phyloP scores from a whole-genome alignment of 1,140 invertebrate species.

The Pectinophora gossypiella region DNA sequence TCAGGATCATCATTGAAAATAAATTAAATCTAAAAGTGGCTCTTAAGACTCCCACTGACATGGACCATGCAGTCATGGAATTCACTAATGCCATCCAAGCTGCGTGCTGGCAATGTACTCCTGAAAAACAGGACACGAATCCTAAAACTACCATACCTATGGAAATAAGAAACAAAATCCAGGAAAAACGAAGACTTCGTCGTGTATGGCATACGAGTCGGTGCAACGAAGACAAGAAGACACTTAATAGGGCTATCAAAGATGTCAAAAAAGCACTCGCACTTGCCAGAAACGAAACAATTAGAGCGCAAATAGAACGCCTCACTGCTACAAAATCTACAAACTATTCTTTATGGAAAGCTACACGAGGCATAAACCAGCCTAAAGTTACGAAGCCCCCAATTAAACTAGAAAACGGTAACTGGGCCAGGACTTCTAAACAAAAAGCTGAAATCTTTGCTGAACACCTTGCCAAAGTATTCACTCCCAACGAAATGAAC shows the following conservation, averaged over 20 bases:
- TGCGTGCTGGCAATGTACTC: neutral
- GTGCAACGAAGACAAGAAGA: neutral
- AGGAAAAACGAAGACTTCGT: neutral
- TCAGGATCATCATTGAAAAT: constrained; percentile 7
- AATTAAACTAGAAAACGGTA: neutral
- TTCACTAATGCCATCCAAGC: neutral
- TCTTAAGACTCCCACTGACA: neutral
- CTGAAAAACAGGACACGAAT: neutral
- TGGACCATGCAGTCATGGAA: neutral
- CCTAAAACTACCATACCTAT: neutral
- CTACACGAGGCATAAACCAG: neutral
- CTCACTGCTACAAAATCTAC: neutral
- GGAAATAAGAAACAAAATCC: neutral
- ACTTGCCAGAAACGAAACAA: neutral
- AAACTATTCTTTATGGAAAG: constrained; percentile 6
- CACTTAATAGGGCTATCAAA: neutral
- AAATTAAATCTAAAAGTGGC: constrained; percentile 3
- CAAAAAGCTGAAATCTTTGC: neutral
- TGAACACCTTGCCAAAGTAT: neutral
- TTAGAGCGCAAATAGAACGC: neutral
- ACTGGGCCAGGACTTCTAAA: constrained; percentile 1
- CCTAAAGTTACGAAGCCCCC: neutral
- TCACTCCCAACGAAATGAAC: neutral
- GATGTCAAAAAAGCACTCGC: no score
- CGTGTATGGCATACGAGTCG: neutral